These are phyloP conservation scores for Monochamus saltuarius DNA, from an alignment of 1,140 invertebrate species.

Conservation along the genomic window DNA sequence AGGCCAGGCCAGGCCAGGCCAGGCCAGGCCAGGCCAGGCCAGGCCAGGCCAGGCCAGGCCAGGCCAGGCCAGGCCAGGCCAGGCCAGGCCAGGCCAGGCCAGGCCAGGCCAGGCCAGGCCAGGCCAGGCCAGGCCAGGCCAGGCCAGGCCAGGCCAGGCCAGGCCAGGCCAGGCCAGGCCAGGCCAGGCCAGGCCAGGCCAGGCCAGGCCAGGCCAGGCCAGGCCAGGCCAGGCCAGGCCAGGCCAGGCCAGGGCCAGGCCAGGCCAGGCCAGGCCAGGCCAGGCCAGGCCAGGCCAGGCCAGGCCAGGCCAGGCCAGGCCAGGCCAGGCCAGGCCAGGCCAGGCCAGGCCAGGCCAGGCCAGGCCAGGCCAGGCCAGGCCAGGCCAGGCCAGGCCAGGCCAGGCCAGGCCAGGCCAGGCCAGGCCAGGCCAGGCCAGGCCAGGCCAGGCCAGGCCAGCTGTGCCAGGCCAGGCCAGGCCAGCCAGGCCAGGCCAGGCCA, in stretches of 20 bases:
- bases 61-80: no score
- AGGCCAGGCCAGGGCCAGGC: slow-evolving; percentile 13
- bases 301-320: slow-evolving; percentile 30
- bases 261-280: slow-evolving; percentile 20
- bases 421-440: no score
- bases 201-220: slow-evolving; percentile 31
- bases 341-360: slow-evolving; percentile 35
- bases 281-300: slow-evolving; percentile 27
- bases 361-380: slow-evolving; percentile 38
- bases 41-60: no score
- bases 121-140: slow-evolving; percentile 26
- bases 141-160: slow-evolving; percentile 33
- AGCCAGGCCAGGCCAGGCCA: background rate
- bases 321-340: slow-evolving; percentile 30
- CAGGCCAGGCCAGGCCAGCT: no score
- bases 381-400: no score
- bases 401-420: no score
- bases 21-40: no score
- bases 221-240: slow-evolving; percentile 21
- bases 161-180: slow-evolving; percentile 29
- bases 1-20: no score
- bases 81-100: slow-evolving; percentile 32
- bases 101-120: slow-evolving; percentile 30
- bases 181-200: slow-evolving; percentile 31
- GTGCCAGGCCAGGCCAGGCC: no score